Evolutionary conservation across 2,888 invertebrate genomes (phyloP).

Genomic region (Ptycholaimellus sp.): DNA sequence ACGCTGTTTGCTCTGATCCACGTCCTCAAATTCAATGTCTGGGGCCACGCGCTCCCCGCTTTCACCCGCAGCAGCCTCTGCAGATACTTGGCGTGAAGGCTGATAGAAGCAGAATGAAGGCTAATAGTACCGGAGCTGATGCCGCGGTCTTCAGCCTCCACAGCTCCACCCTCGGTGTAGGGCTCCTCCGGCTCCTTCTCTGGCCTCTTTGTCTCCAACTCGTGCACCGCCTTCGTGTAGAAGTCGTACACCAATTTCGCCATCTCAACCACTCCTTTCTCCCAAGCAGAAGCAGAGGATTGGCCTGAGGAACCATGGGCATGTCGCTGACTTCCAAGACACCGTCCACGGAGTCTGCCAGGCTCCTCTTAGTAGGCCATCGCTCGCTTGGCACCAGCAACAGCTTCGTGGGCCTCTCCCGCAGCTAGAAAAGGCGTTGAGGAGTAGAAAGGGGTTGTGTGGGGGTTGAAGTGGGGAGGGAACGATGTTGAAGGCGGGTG

Average conservation of each 20-base stretch:
- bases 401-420: conserved; percentile 52
- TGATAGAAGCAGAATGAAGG: background rate
- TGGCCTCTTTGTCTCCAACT: conserved; percentile 13
- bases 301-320: background rate
- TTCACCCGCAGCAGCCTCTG: background rate
- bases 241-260: conserved; percentile 76
- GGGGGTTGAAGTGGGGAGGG: background rate
- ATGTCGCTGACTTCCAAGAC: no score
- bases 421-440: conserved; percentile 46
- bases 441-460: background rate
- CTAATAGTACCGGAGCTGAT: no score
- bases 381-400: conserved; percentile 53
- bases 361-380: conserved; percentile 41
- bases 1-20: background rate
- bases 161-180: background rate
- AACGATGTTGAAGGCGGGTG: conserved; percentile 77
- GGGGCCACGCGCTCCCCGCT: background rate
- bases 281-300: background rate
- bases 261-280: conserved; percentile 37
- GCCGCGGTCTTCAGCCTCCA: conserved; percentile 9
- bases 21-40: conserved; percentile 5
- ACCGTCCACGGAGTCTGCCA: conserved; percentile 8
- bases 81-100: conserved; percentile 1
- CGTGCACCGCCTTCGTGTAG: conserved; percentile 56
- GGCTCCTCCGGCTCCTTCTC: conserved; percentile 11